Evolutionary conservation across 2,113 vertebrate genomes (phyloP).

Genomic region (Vulpes lagopus): DNA sequence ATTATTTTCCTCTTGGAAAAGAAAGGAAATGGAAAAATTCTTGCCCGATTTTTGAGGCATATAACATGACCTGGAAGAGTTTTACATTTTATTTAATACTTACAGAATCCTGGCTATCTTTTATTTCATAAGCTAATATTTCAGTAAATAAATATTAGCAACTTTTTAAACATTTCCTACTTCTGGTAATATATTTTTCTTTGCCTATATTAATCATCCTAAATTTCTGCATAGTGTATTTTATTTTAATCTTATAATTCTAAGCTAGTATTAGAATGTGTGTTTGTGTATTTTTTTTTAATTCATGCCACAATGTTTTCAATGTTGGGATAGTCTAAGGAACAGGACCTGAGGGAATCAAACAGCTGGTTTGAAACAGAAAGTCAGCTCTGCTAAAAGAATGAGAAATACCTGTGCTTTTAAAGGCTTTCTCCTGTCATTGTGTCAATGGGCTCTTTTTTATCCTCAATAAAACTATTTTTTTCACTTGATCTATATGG

Average conservation of each 20-base stretch:
- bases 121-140: slow-evolving; percentile 54
- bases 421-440: background rate
- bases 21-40: slow-evolving; percentile 75
- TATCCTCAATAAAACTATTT: slow-evolving; percentile 16
- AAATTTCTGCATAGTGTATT: background rate
- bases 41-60: slow-evolving; percentile 47
- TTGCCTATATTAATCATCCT: background rate
- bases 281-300: background rate
- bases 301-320: background rate
- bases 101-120: slow-evolving; percentile 27
- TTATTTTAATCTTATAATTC: background rate
- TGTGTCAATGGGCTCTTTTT: slow-evolving; percentile 12
- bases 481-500: background rate
- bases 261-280: background rate
- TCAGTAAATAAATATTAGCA: slow-evolving; percentile 61
- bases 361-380: slow-evolving; percentile 20
- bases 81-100: slow-evolving; percentile 59
- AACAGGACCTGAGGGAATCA: background rate
- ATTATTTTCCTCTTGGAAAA: slow-evolving; percentile 72
- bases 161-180: background rate
- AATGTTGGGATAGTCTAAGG: background rate
- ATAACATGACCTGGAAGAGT: slow-evolving; percentile 22
- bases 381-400: background rate
- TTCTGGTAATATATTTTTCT: background rate
- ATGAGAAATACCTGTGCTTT: slow-evolving; percentile 11